These are phyloP conservation scores for Prunella strophiata DNA, from an alignment of 2,797 vertebrate species.

Conservation along the genomic window DNA sequence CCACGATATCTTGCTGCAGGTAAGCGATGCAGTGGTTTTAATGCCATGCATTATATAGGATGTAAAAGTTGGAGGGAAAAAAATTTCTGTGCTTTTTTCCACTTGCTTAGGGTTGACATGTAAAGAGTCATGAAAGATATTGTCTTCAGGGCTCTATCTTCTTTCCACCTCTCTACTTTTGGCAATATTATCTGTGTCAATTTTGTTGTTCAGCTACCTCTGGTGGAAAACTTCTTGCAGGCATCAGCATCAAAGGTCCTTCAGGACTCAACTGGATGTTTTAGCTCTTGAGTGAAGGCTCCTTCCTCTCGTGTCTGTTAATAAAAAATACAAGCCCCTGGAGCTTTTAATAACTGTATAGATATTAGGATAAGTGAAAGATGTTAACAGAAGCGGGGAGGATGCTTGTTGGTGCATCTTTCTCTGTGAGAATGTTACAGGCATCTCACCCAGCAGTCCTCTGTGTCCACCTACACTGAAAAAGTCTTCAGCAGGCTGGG, in stretches of 20 bases:
- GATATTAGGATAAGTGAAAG: neutral
- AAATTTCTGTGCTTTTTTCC: neutral
- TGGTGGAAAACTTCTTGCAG: neutral
- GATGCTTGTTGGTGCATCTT: neutral
- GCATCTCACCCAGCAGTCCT: neutral
- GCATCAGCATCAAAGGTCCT: neutral
- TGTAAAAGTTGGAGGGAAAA: neutral
- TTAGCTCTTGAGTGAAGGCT: slow-evolving; percentile 3
- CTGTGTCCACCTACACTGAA: neutral
- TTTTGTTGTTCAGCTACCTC: neutral
- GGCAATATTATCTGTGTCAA: neutral
- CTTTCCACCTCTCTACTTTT: neutral
- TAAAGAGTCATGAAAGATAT: neutral
- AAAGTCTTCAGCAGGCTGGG: neutral
- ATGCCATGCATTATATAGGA: neutral
- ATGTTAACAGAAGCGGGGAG: neutral
- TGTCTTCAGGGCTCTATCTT: neutral
- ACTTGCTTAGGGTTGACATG: neutral
- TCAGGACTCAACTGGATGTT: neutral
- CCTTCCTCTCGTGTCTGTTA: neutral
- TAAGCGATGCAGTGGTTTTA: neutral
- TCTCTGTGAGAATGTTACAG: neutral
- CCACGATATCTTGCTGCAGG: neutral
- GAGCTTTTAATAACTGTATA: slow-evolving; percentile 40
- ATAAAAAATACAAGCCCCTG: slow-evolving; percentile 40